phyloP scores from a whole-genome alignment of 2,113 vertebrate species.

The Vanacampus margaritifer region DNA sequence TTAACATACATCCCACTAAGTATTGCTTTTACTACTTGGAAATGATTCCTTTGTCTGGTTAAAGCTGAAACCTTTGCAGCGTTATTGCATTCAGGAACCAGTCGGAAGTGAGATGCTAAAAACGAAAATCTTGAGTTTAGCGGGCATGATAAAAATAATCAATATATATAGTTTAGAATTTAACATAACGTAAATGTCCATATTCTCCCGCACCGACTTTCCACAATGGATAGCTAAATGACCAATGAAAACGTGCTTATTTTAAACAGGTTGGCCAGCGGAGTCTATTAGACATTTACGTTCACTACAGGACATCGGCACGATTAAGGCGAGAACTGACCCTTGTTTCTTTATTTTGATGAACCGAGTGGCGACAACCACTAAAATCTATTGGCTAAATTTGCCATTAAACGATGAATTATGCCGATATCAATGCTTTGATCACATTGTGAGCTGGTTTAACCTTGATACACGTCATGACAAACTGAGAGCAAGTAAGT shows the following conservation, averaged over 20 bases:
- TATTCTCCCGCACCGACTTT: no score
- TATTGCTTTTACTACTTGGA: not conserved
- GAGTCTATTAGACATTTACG: not conserved
- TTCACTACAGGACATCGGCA: not conserved
- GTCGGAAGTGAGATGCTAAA: not conserved
- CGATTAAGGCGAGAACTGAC: not conserved
- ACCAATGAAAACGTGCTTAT: not conserved
- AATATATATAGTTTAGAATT: not conserved
- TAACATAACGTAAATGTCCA: no score
- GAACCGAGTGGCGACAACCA: not conserved
- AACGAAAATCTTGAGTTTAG: not conserved
- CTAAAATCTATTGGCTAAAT: not conserved
- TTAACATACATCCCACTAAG: not conserved
- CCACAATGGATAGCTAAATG: not conserved
- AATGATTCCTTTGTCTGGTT: not conserved
- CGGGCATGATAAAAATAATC: not conserved
- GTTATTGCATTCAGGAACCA: slow-evolving; percentile 6
- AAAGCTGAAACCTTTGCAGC: slow-evolving; percentile 17
- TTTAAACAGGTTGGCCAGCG: not conserved
- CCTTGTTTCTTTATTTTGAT: not conserved
- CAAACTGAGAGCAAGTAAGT: not conserved
- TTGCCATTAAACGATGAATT: not conserved
- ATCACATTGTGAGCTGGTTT: not conserved
- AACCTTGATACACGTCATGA: not conserved
- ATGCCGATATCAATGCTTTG: not conserved